Percentiles rank a stretch among this genome's conserved stretches.
Evolutionary conservation across 2,113 vertebrate genomes (phyloP).

Genomic region (Sphyrna mokarran): DNA sequence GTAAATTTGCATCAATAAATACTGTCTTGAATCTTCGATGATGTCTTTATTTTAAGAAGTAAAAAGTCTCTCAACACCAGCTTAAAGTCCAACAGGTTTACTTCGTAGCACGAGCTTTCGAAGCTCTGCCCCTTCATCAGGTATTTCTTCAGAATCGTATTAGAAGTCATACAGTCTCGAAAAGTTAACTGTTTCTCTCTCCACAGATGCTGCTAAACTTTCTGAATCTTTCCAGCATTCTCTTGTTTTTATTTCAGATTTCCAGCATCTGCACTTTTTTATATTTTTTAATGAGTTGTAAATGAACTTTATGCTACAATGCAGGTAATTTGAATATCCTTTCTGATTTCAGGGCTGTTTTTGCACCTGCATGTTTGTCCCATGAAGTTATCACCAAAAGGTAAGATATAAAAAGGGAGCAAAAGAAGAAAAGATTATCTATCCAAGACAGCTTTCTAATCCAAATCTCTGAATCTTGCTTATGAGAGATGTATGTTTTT

Average conservation of each 20-base stretch:
- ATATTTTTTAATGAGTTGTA: neutral
- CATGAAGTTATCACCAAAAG: constrained; percentile 91
- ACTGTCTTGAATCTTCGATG: neutral
- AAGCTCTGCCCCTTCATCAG: too few relatives aligned
- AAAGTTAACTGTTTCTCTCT: too few relatives aligned
- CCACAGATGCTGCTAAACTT: too few relatives aligned
- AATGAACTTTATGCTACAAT: neutral
- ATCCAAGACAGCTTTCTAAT: neutral
- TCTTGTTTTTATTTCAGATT: too few relatives aligned
- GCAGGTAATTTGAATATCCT: neutral
- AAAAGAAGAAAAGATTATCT: neutral
- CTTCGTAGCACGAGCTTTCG: too few relatives aligned
- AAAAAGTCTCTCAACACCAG: too few relatives aligned
- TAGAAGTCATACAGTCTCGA: too few relatives aligned
- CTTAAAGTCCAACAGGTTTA: too few relatives aligned
- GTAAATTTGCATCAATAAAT: neutral
- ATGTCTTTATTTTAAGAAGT: neutral
- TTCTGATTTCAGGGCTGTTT: constrained; percentile 71
- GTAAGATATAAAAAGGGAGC: constrained; percentile 57
- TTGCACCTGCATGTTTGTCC: constrained; percentile 90
- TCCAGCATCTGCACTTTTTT: too few relatives aligned
- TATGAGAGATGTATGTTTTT: too few relatives aligned
- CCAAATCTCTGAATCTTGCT: neutral
- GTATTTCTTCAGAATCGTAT: too few relatives aligned
- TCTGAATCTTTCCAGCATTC: too few relatives aligned